Evolutionary conservation across 2,888 invertebrate genomes (phyloP).

Genomic region (Sinelater perroti): DNA sequence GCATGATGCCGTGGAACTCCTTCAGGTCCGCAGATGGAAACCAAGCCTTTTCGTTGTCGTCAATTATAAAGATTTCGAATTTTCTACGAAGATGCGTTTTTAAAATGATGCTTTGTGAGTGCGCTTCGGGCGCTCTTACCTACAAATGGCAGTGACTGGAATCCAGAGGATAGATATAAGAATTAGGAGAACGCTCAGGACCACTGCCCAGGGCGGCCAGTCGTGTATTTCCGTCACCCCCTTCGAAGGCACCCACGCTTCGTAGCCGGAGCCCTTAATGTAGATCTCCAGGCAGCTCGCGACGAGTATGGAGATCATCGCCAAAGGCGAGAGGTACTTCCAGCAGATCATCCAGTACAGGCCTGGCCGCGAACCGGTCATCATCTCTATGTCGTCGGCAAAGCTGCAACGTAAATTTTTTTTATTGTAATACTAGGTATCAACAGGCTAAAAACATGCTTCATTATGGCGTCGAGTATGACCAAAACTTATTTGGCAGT

Average conservation of each 20-base stretch:
- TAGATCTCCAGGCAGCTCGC: constrained; percentile 85
- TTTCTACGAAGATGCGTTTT: constrained; percentile 66
- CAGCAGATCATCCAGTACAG: constrained; percentile 94
- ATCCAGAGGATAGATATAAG: constrained; percentile 89
- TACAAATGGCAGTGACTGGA: constrained; percentile 81
- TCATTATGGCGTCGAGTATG: too few relatives aligned
- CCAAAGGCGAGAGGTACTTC: constrained; percentile 91
- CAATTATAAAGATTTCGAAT: constrained; percentile 81
- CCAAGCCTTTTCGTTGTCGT: constrained; percentile 92
- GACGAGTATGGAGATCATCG: constrained; percentile 85
- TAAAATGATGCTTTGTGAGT: too few relatives aligned
- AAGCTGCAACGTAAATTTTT: constrained; percentile 70
- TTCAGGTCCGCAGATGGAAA: constrained; percentile 88
- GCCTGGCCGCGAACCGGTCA: constrained; percentile 90
- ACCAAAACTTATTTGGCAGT: too few relatives aligned
- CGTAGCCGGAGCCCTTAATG: constrained; percentile 83
- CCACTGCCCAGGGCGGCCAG: constrained; percentile 89
- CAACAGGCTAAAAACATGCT: too few relatives aligned
- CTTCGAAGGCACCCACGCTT: constrained; percentile 80
- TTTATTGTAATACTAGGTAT: constrained; percentile 6
- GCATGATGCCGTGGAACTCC: constrained; percentile 89
- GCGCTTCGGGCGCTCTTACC: constrained; percentile 65
- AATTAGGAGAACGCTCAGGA: constrained; percentile 77
- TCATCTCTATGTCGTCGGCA: constrained; percentile 92
- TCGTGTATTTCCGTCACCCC: constrained; percentile 78